These are phyloP conservation scores for mouse (Mus musculus) DNA, from an alignment of 2,113 vertebrate species.

Conservation along the genomic window GRCm39 chr15:83527001-83527500, in stretches of 20 bases:
- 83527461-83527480: too few relatives aligned
- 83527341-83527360: background rate
- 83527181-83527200: background rate
- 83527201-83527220: background rate
- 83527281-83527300: accelerated
- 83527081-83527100: background rate
- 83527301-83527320: accelerated
- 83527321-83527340: background rate
- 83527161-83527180: accelerated
- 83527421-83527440: accelerated
- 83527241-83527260: background rate
- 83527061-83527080: background rate
- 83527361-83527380: accelerated
- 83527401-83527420: background rate
- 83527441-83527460: background rate
- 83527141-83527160: background rate
- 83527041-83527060: background rate
- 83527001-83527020: background rate
- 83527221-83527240: accelerated
- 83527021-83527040: background rate
- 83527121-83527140: accelerated
- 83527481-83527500: accelerated
- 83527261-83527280: accelerated
- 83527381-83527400: background rate
- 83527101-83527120: background rate